Evolutionary conservation across 2,113 vertebrate genomes (phyloP), one percentile per base, ranked within the genome.

Genomic region (Macroglossus sobrinus): DNA sequence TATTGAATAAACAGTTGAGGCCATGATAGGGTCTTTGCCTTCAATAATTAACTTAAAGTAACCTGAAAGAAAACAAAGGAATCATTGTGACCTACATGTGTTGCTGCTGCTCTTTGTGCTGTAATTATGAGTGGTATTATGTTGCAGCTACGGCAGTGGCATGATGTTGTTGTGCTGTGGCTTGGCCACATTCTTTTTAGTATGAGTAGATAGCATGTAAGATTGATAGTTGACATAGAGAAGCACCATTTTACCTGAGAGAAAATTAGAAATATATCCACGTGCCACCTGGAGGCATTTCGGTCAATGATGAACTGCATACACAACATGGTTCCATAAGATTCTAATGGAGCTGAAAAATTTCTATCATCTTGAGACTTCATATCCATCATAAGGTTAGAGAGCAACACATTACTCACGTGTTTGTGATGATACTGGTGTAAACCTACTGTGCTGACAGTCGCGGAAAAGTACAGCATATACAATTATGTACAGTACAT

Each of bases 71-170:
- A 95, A 84, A 75, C 33, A 74, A 76, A 93, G 5, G 5, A 78
- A 53, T 59, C 14, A 4, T 55, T 82, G 5, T 22, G 26, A 43
- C 7, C 10, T 10, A 1, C 1, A 28, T n/a, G 26, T 57, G 7
- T 45, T 47, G 11, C 24, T 53, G 8, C 19, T 63, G 26, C 15
- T 71, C 16, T 74, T 63, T 75, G 12, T 61, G 10, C 15, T 55
- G 11, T 75, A 4, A 47, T 3, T 28, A 4, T 14, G 35, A 55
- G 33, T 35, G 16, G 26, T 19, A 0, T 2, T 90, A 0, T 33
- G 10, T 22, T 1, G 13, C 1, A 57, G 7, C 26, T 63, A 9
- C 15, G 8, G 2, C 47, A 10, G 3, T 15, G 15, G 1, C 26
- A 0, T 45, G 11, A 5, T 69, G 24, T 22, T 64, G 3, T 43